A percentile compares a stretch with the other conserved stretches of the same genome.
These are phyloP conservation scores for Schizotus pectinicornis DNA, from an alignment of 2,888 invertebrate species.

Conservation along the genomic window DNA sequence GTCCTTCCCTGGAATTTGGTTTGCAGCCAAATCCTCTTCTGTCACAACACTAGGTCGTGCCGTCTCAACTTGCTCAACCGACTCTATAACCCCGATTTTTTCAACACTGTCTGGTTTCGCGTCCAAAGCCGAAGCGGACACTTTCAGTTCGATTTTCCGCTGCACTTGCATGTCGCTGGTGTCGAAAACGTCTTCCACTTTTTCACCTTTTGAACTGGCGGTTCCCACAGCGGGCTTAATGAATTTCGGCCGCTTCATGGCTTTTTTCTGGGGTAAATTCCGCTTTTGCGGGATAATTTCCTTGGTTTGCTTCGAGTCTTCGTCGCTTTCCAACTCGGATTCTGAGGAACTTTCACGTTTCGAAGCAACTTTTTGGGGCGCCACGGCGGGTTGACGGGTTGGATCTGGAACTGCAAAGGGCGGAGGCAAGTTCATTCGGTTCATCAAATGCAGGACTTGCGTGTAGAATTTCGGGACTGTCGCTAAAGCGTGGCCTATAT, in stretches of 20 bases:
- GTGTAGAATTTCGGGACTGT: constrained; percentile 83
- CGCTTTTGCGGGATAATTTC: constrained; percentile 61
- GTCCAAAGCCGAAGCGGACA: constrained; percentile 51
- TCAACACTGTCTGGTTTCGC: constrained; percentile 42
- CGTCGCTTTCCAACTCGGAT: constrained; percentile 72
- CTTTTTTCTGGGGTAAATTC: constrained; percentile 56
- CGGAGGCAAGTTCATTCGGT: constrained; percentile 87
- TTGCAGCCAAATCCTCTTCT: constrained; percentile 68
- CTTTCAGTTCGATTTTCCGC: constrained; percentile 63
- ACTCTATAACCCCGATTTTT: constrained; percentile 20
- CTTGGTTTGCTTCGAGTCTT: constrained; percentile 49
- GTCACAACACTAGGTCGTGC: constrained; percentile 59
- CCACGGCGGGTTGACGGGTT: constrained; percentile 58
- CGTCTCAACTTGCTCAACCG: constrained; percentile 38
- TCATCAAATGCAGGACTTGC: constrained; percentile 90
- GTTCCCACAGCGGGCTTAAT: constrained; percentile 52
- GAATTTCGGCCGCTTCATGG: constrained; percentile 65
- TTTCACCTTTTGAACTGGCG: constrained; percentile 42
- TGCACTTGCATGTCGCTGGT: constrained; percentile 54
- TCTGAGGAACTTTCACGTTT: constrained; percentile 54
- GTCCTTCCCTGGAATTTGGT: constrained; percentile 74
- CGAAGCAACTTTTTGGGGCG: constrained; percentile 31
- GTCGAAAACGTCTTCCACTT: constrained; percentile 65
- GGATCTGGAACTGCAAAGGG: constrained; percentile 71
- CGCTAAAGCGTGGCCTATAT: constrained; percentile 78